Evolutionary conservation across 2,113 vertebrate genomes (phyloP), one percentile per base, ranked within the genome.

Genomic region (Hyperoodon ampullatus): DNA sequence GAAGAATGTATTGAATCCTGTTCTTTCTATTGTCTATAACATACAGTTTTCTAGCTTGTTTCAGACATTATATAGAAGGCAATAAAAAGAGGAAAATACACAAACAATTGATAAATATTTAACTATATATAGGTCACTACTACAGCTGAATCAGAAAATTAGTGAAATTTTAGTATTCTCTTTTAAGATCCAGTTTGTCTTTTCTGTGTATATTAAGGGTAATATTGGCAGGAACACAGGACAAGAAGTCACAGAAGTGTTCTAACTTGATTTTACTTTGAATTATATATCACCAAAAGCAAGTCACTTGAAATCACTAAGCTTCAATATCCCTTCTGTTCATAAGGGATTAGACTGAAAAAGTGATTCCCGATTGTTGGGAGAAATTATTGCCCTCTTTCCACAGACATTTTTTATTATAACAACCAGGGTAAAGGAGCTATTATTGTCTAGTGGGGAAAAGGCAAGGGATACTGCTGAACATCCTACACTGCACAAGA

Each of bases 91-190:
- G 18, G 61, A 55, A 81, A 33, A 35, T 23, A 26, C 12, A 14
- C 8, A 93, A 93, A 63, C 12, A 63, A 74, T 65, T 97, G 21
- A 78, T 33, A 66, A 93, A 71, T 65, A 50, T 6, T 74, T 6
- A 55, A 21, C 6, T 9, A 33, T 60, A 35, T 35, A 50, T 23
- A 50, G 11, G 3, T 82, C 33, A 39, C 4, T 90, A 65, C 84
- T 93, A 14, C 24, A 50, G 30, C 12, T 60, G 19, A 96, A 53
- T 96, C 58, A 35, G 42, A 80, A 83, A 82, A 66, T 72, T 42
- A 55, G 28, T 70, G 13, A 82, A 63, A 58, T 44, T 44, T 44
- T 55, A 28, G 2, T 24, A 74, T 66, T 63, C 74, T 23, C 65
- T 30, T 55, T 71, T 30, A 74, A 77, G 35, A 90, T 53, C 0